These are phyloP conservation scores for Arnoldichthys spilopterus DNA, from an alignment of 2,797 vertebrate species.

Conservation along the genomic window DNA sequence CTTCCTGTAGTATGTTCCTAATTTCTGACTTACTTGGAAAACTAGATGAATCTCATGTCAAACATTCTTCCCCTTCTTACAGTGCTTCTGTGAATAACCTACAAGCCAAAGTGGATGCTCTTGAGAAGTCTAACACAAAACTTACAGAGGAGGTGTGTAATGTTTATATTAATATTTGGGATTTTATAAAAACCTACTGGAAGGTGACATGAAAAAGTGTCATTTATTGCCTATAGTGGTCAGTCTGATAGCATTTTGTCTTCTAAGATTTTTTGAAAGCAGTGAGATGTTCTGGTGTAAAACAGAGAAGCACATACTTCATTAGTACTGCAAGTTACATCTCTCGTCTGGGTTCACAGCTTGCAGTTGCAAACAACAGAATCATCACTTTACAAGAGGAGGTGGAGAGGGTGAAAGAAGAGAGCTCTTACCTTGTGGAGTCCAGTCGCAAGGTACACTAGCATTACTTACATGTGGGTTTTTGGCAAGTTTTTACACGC, in stretches of 20 bases:
- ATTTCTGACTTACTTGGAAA: slow-evolving; percentile 11
- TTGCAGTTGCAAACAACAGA: slow-evolving; percentile 96
- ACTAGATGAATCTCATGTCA: not conserved
- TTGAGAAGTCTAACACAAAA: slow-evolving; percentile 98
- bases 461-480: not conserved
- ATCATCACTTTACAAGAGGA: slow-evolving; percentile 98
- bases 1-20: not conserved
- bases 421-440: slow-evolving; percentile 90
- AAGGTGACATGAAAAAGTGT: no score
- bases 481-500: not conserved
- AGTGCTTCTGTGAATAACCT: slow-evolving; percentile 98
- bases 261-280: not conserved
- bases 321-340: not conserved
- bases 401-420: slow-evolving; percentile 92
- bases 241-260: not conserved
- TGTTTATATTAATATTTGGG: not conserved
- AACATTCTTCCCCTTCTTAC: slow-evolving; percentile 23
- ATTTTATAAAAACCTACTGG: not conserved
- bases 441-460: slow-evolving; percentile 85
- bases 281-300: not conserved
- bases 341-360: slow-evolving; percentile 70
- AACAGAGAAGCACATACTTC: not conserved
- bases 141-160: slow-evolving; percentile 92
- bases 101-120: slow-evolving; percentile 94
- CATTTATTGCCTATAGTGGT: not conserved